phyloP scores from a whole-genome alignment of 2,888 invertebrate species.

The Xanthorhoe designata region DNA sequence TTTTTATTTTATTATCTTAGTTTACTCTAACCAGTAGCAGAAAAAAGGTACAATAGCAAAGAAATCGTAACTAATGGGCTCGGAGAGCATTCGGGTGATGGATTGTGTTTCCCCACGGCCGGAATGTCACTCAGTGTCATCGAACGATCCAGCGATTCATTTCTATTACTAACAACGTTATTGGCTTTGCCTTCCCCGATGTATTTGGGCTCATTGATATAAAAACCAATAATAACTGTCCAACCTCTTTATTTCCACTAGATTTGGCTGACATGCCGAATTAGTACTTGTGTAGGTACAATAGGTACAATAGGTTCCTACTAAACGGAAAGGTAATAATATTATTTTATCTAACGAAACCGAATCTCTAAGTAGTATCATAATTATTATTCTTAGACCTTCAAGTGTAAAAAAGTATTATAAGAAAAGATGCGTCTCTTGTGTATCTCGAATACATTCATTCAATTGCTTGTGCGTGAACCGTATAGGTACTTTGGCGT shows the following conservation, averaged over 20 bases:
- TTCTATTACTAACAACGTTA: slow-evolving; percentile 44
- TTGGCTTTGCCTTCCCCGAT: slow-evolving; percentile 34
- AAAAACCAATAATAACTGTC: slow-evolving; percentile 15
- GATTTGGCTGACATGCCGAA: slow-evolving; percentile 3
- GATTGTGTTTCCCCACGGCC: slow-evolving; percentile 57
- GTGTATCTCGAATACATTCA: too few species aligned
- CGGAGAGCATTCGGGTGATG: slow-evolving; percentile 56
- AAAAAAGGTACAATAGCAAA: slow-evolving; percentile 46
- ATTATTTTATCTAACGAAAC: neutral
- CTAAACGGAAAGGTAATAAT: neutral
- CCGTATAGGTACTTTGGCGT: too few species aligned
- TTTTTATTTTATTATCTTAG: neutral
- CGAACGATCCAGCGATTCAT: slow-evolving; percentile 46
- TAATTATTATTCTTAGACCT: too few species aligned
- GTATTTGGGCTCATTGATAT: slow-evolving; percentile 21
- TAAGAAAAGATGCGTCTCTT: too few species aligned
- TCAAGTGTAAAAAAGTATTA: too few species aligned
- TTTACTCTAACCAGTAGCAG: slow-evolving; percentile 52
- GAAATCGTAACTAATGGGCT: slow-evolving; percentile 55
- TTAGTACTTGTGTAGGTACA: neutral
- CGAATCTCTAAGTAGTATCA: too few species aligned
- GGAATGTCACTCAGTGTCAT: slow-evolving; percentile 62
- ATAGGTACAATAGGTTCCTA: neutral
- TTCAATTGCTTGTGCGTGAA: too few species aligned
- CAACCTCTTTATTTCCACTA: neutral